Conservation (phyloP, 1,140 invertebrate genomes). For the Heliconius hermathena region DNA sequence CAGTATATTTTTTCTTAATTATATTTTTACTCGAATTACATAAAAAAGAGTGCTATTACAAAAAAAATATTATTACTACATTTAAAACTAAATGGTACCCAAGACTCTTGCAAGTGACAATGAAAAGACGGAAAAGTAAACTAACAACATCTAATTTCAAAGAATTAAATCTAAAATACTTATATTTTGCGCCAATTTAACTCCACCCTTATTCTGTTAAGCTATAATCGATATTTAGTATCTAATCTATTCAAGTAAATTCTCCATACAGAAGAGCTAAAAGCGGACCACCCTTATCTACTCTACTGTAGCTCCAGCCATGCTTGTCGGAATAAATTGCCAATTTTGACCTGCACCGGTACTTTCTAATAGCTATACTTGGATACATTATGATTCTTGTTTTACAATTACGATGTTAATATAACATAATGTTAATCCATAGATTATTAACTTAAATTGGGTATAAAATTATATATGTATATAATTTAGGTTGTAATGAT, state of each 20-base stretch:
- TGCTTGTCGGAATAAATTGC: slow-evolving; percentile 58
- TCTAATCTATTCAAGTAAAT: not conserved
- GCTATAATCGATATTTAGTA: not conserved
- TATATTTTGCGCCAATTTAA: no score
- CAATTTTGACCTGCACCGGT: slow-evolving; percentile 59
- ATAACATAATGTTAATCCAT: not conserved
- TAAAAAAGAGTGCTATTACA: no score
- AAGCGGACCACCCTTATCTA: slow-evolving; percentile 7
- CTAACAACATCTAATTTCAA: no score
- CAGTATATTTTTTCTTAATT: no score
- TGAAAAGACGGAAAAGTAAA: no score
- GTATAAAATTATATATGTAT: not conserved
- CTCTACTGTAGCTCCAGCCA: slow-evolving; percentile 18
- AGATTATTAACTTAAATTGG: not conserved
- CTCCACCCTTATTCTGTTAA: no score
- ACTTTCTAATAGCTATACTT: slow-evolving; percentile 12
- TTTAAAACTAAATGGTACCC: no score
- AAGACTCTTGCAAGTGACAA: no score
- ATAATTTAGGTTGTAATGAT: no score
- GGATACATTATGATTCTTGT: not conserved
- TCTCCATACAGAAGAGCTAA: not conserved
- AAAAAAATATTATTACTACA: no score
- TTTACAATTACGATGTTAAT: not conserved
- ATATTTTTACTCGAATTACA: no score
- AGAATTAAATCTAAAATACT: no score